phyloP scores from a whole-genome alignment of 2,888 invertebrate species.

The Chironomus riparius region DNA sequence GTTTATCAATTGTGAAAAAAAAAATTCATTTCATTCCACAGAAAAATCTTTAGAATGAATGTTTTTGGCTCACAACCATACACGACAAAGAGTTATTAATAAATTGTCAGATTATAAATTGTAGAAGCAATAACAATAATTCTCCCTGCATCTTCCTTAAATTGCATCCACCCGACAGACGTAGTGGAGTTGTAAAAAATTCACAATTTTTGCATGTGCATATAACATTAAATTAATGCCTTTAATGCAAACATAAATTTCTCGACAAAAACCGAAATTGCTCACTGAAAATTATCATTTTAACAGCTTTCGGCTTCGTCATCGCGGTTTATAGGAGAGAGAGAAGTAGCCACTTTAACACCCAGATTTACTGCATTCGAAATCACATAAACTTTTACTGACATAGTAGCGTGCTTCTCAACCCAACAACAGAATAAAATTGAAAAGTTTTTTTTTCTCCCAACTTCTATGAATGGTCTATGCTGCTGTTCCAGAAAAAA shows the following conservation, averaged over 20 bases:
- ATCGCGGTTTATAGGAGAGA: background rate
- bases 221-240: background rate
- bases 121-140: conserved; percentile 13
- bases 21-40: too few relatives aligned
- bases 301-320: background rate
- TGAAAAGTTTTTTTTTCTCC: background rate
- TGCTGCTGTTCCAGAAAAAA: background rate
- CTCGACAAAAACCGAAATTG: background rate
- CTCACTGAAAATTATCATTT: conserved; percentile 22
- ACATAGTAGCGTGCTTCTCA: background rate
- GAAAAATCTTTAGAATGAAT: too few relatives aligned
- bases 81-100: background rate
- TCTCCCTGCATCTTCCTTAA: background rate
- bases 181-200: background rate
- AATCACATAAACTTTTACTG: background rate
- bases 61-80: too few relatives aligned
- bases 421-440: background rate
- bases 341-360: conserved; percentile 11
- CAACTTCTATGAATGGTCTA: background rate
- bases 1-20: too few relatives aligned
- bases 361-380: conserved; percentile 6
- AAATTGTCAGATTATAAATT: conserved; percentile 26
- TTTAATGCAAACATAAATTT: conserved; percentile 15
- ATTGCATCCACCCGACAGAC: background rate
- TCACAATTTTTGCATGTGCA: background rate